A percentile compares a stretch with the other conserved stretches of the same genome.
Conservation (phyloP, 2,888 invertebrate species). For the Chrysodeixis includens region DNA sequence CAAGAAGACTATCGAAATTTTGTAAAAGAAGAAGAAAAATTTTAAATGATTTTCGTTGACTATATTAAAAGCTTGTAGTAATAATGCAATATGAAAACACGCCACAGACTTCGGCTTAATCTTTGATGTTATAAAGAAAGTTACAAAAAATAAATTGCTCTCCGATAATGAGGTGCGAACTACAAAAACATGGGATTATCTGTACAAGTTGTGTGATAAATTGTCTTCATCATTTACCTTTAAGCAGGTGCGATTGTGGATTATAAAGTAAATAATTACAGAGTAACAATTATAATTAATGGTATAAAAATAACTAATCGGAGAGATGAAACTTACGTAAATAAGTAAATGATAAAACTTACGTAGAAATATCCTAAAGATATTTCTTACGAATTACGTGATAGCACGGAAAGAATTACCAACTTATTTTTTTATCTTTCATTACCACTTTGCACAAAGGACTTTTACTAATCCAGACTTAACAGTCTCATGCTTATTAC, state of each 20-base stretch:
- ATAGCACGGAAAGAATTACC: too few relatives aligned
- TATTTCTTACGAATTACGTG: too few relatives aligned
- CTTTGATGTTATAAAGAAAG: conserved; percentile 24
- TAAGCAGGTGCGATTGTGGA: conserved; percentile 11
- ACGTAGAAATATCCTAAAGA: too few relatives aligned
- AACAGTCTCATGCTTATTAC: too few relatives aligned
- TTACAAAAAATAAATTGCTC: conserved; percentile 16
- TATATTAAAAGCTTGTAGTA: neutral
- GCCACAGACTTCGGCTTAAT: conserved; percentile 2
- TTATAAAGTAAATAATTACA: too few relatives aligned
- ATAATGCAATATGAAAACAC: neutral
- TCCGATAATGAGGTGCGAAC: conserved; percentile 6
- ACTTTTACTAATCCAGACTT: too few relatives aligned
- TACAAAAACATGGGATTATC: conserved; percentile 15
- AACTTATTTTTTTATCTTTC: too few relatives aligned
- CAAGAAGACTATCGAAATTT: neutral
- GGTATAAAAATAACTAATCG: too few relatives aligned
- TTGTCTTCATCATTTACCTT: conserved; percentile 24
- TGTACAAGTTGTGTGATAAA: conserved; percentile 24
- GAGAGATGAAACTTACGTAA: too few relatives aligned
- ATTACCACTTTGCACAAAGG: too few relatives aligned
- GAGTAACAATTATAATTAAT: too few relatives aligned
- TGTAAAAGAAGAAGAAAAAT: neutral
- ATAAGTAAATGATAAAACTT: too few relatives aligned
- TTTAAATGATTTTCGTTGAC: neutral